A percentile compares a stretch with the other conserved stretches of the same genome.
Evolutionary conservation across 1,140 invertebrate genomes (phyloP).

Genomic region (Drosophila murphyi): DNA sequence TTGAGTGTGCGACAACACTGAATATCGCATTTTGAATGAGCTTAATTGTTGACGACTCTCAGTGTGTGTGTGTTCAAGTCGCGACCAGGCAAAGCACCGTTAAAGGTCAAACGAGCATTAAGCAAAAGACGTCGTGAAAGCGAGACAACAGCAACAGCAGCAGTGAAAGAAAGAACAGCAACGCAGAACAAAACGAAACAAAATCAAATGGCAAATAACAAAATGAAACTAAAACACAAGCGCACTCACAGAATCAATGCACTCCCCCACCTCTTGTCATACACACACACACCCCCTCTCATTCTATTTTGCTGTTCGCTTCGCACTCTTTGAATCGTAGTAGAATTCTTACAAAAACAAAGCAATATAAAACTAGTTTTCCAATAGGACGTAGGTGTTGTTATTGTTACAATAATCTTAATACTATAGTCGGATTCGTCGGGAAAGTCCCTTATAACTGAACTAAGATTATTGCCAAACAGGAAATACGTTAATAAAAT

Average conservation of each 20-base stretch:
- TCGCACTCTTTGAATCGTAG: conserved; percentile 31
- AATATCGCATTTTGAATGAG: conserved; percentile 72
- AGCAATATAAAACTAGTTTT: conserved; percentile 69
- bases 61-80: conserved; percentile 14
- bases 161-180: conserved; percentile 9
- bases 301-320: neutral
- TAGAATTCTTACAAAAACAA: conserved; percentile 69
- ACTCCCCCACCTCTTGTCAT: neutral
- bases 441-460: conserved; percentile 31
- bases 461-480: neutral
- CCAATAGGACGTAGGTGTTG: conserved; percentile 40
- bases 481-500: neutral
- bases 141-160: conserved; percentile 15
- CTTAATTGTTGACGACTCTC: conserved; percentile 76
- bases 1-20: conserved; percentile 33
- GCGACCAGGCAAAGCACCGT: conserved; percentile 63
- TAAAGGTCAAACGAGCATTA: conserved; percentile 79
- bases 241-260: conserved; percentile 28
- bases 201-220: conserved; percentile 42
- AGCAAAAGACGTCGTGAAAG: conserved; percentile 40
- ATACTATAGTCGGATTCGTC: conserved; percentile 44
- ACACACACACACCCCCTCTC: neutral
- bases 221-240: conserved; percentile 40
- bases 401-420: conserved; percentile 40
- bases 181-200: conserved; percentile 16